Evolutionary conservation across 2,888 invertebrate genomes (phyloP), one percentile per base, ranked within the genome.

Genomic region (Bursaphelenchus okinawaensis): DNA sequence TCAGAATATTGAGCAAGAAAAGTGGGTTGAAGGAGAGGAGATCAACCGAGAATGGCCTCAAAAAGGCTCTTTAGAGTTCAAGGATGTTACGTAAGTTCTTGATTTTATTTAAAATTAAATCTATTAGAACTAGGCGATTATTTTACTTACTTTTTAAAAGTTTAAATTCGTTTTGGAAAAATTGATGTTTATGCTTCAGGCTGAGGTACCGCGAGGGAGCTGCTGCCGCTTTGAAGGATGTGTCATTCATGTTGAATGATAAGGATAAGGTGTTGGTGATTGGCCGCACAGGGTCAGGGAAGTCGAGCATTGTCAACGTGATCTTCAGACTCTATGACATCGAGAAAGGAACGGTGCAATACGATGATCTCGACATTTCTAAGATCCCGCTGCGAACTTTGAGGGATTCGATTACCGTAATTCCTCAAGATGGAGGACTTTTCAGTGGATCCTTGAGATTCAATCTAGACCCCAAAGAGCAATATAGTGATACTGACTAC

Each of bases 401-500:
- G 19, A 83, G 88, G 57, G 84, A 83, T 28, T 82, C 78, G 1
- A 74, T 82, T 68, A 75, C 77, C 1, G 73, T 79, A n/a, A 87
- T 89, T 68, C 88, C 88, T 7, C 88, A 88, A 76, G 70, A 70
- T 52, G 88, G 88, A 0, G 85, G 87, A 3, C 82, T 89, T 12
- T 88, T 88, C 77, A 85, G 85, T 27, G 87, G 88, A 51, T 87
- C 87, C 23, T 79, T 88, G 26, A 87, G 95, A 59, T 88, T 91
- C 85, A 95, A 95, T 86, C 87, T 95, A 68, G 95, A 95, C 86
- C 95, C 95, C 1, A 90, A 92, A 84, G 87, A 88, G 74, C 84
- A 84, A 2, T 88, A 90, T 84, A 85, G 87, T 0, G 95, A 96
- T 79, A 89, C 89, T 0, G 89, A 91, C 63, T 84, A 96, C 55